Conservation (phyloP, 2,797 vertebrate genomes). For the Chromis chromis region DNA sequence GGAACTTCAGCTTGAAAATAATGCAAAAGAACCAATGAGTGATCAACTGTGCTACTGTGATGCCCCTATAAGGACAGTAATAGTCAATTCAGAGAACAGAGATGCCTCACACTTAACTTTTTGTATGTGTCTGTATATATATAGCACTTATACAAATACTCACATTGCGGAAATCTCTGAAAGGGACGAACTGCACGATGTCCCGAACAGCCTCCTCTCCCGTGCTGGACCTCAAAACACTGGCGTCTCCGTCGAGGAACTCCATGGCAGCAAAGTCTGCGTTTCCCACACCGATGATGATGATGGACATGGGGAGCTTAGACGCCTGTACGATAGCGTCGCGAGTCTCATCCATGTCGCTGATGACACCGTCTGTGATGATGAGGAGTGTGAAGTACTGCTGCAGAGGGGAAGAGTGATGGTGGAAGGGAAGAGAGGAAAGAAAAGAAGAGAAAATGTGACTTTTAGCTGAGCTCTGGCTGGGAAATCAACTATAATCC, state of each 20-base stretch:
- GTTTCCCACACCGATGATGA: conserved; percentile 97
- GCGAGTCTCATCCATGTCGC: conserved; percentile 98
- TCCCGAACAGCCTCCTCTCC: conserved; percentile 95
- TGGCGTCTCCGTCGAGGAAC: conserved; percentile 95
- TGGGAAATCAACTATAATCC: not conserved
- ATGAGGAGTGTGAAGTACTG: conserved; percentile 99
- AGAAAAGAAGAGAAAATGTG: not conserved
- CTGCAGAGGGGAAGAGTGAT: conserved; percentile 76
- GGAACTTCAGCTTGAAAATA: too few relatives aligned
- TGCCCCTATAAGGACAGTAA: too few relatives aligned
- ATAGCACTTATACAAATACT: conserved; percentile 66
- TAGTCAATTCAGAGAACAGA: too few relatives aligned
- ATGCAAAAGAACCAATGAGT: too few relatives aligned
- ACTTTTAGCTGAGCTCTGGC: not conserved
- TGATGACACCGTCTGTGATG: conserved; percentile 98
- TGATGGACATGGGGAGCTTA: conserved; percentile 98
- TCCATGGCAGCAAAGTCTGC: conserved; percentile 98
- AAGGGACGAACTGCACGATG: conserved; percentile 98
- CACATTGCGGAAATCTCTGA: conserved; percentile 96
- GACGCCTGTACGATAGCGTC: conserved; percentile 95
- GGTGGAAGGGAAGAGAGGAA: not conserved
- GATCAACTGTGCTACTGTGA: too few relatives aligned
- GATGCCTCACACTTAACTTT: not conserved
- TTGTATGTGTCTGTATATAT: too few relatives aligned
- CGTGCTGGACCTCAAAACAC: conserved; percentile 89